Percentiles rank a stretch among this genome's conserved stretches.
These are phyloP conservation scores for Araneus ventricosus DNA, from an alignment of 1,140 invertebrate genomes.

Conservation along the genomic window DNA sequence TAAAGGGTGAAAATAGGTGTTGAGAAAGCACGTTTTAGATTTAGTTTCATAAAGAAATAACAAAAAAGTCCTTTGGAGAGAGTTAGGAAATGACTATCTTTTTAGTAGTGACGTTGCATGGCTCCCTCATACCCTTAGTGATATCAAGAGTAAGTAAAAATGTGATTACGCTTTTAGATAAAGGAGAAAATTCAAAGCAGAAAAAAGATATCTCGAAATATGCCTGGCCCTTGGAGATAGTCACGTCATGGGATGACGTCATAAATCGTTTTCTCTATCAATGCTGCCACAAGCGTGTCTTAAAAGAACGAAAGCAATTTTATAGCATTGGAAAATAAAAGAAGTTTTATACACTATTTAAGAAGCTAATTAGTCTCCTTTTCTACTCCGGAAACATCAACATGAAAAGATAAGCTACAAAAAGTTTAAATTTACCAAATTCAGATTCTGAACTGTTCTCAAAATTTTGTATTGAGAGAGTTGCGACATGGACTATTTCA, in stretches of 20 bases:
- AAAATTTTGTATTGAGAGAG: too few species aligned
- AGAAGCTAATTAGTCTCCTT: not conserved
- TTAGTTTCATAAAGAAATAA: too few species aligned
- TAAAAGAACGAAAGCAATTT: not conserved
- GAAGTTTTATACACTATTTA: not conserved
- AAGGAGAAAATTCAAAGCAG: not conserved
- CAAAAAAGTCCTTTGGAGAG: too few species aligned
- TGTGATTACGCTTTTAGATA: not conserved
- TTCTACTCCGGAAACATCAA: not conserved
- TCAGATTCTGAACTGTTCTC: too few species aligned
- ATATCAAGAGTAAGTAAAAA: not conserved
- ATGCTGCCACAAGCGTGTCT: constrained; percentile 10
- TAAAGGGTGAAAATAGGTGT: too few species aligned
- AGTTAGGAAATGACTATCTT: too few species aligned
- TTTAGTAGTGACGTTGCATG: too few species aligned
- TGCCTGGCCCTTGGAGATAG: not conserved
- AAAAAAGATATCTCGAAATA: not conserved
- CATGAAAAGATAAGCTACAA: too few species aligned
- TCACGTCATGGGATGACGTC: constrained; percentile 4
- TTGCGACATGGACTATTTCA: too few species aligned
- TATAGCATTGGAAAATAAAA: not conserved
- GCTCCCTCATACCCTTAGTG: not conserved
- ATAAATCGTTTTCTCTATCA: constrained; percentile 14
- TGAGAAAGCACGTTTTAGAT: too few species aligned
- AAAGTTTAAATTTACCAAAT: too few species aligned